These are phyloP conservation scores for Calonectris borealis DNA, from an alignment of 2,113 vertebrate species.

Conservation along the genomic window DNA sequence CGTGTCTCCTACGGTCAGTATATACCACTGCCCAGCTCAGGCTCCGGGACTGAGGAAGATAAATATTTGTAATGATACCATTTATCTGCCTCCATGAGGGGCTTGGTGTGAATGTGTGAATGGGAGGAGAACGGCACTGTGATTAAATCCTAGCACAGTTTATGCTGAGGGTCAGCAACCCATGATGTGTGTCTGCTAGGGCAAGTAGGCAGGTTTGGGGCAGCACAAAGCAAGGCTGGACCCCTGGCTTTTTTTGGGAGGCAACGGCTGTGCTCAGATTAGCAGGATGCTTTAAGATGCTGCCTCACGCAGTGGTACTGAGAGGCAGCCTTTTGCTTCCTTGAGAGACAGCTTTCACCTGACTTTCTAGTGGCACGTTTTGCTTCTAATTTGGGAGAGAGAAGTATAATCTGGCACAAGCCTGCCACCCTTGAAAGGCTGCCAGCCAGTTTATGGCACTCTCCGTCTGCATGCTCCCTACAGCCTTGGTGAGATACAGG, in stretches of 20 bases:
- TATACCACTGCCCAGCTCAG: not conserved
- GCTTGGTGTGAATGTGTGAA: not conserved
- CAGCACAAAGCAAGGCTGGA: not conserved
- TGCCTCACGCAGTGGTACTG: not conserved
- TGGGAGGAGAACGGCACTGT: not conserved
- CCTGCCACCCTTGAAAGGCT: constrained; percentile 41
- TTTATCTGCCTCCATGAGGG: not conserved
- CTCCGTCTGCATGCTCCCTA: not conserved
- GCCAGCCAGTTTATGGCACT: constrained; percentile 37
- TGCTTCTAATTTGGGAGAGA: constrained; percentile 49
- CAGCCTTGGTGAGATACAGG: not conserved
- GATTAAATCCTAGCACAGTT: not conserved
- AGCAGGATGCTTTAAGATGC: not conserved
- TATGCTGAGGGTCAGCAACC: not conserved
- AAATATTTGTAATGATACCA: not conserved
- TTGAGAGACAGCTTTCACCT: constrained; percentile 52
- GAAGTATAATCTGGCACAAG: constrained; percentile 35
- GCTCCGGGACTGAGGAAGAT: not conserved
- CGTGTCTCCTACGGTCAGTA: rapidly evolving
- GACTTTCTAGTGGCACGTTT: constrained; percentile 57
- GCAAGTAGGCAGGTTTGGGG: not conserved
- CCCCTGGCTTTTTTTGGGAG: not conserved
- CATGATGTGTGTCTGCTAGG: not conserved
- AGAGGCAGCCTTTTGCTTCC: constrained; percentile 33
- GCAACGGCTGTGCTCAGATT: not conserved